These are phyloP conservation scores for Tinea pellionella DNA, from an alignment of 2,888 invertebrate genomes.

Conservation along the genomic window DNA sequence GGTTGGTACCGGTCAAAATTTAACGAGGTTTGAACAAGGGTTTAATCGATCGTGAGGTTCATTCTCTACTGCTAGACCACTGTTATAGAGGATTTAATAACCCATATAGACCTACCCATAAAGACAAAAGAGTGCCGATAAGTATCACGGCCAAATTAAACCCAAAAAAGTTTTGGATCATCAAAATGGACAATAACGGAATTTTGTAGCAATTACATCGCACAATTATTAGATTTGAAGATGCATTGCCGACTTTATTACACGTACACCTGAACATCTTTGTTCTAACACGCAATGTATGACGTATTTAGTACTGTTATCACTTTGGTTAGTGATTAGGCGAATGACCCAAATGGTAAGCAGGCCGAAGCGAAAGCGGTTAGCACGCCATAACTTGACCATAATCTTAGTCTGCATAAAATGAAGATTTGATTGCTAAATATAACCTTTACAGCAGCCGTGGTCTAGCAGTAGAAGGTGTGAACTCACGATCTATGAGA, in stretches of 20 bases:
- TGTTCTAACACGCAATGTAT: neutral
- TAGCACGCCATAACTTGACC: neutral
- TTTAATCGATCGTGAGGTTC: too few relatives aligned
- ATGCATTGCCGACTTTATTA: neutral
- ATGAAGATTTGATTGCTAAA: neutral
- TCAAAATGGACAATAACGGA: neutral
- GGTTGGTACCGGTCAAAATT: too few relatives aligned
- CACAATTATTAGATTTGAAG: neutral
- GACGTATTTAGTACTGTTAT: neutral
- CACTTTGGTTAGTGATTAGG: constrained; percentile 11
- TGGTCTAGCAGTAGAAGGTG: too few relatives aligned
- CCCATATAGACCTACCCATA: too few relatives aligned
- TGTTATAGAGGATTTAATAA: too few relatives aligned
- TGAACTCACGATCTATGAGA: too few relatives aligned
- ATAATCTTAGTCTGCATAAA: neutral
- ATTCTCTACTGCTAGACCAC: too few relatives aligned
- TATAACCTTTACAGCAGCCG: too few relatives aligned
- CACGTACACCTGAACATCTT: neutral
- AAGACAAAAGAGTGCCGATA: too few relatives aligned
- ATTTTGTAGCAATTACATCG: neutral
- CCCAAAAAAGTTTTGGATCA: neutral
- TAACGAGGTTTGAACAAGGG: too few relatives aligned
- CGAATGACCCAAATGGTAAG: constrained; percentile 21
- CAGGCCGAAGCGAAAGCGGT: constrained; percentile 21
- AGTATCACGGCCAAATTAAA: neutral